phyloP scores from a whole-genome alignment of 2,888 invertebrate species.

The Philhelius pedissequus region DNA sequence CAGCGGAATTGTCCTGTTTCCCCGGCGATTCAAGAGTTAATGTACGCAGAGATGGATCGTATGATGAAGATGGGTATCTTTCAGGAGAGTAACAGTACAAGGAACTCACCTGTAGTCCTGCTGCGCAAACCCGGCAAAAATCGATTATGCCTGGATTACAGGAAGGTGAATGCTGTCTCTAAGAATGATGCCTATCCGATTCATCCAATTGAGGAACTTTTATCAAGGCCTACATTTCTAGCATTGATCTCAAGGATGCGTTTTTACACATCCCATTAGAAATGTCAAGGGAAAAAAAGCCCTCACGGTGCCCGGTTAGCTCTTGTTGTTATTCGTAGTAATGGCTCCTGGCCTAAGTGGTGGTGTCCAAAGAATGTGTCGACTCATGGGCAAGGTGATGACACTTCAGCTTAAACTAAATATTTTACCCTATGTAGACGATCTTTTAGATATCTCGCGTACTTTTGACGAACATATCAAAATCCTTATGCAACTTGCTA shows the following conservation, averaged over 20 bases:
- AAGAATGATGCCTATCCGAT: too few species aligned
- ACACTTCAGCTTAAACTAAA: not conserved
- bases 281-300: too few species aligned
- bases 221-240: too few species aligned
- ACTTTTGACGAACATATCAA: conserved; percentile 16
- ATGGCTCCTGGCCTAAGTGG: not conserved
- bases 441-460: conserved; percentile 40
- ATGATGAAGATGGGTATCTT: not conserved
- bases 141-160: not conserved
- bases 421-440: conserved; percentile 26
- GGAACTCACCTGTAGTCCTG: not conserved
- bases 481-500: too few species aligned
- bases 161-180: too few species aligned
- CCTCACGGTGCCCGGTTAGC: not conserved
- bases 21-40: not conserved
- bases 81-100: not conserved
- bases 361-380: not conserved
- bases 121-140: not conserved
- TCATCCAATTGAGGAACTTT: too few species aligned
- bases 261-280: too few species aligned
- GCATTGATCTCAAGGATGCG: too few species aligned
- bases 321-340: not conserved
- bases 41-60: not conserved
- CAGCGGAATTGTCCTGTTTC: not conserved
- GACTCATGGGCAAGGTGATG: not conserved